Percentiles rank a stretch among this genome's conserved stretches.
phyloP scores from a whole-genome alignment of 2,888 invertebrate species.

The Baronia brevicornis region DNA sequence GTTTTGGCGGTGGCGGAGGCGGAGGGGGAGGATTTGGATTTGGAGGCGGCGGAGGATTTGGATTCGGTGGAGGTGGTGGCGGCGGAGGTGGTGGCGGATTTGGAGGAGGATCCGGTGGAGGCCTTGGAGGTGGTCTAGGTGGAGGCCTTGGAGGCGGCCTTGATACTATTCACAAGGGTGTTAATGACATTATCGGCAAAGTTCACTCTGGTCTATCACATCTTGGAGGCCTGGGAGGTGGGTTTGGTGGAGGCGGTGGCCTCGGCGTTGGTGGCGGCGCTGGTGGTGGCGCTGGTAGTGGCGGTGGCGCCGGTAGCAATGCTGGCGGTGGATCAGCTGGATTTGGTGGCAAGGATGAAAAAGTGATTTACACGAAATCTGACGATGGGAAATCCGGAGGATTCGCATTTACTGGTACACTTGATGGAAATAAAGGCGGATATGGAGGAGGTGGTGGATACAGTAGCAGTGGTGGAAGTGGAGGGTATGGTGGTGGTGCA shows the following conservation, averaged over 20 bases:
- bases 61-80: slow-evolving; percentile 27
- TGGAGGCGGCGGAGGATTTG: slow-evolving; percentile 24
- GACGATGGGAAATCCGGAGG: slow-evolving; percentile 57
- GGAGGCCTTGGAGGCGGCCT: slow-evolving; percentile 29
- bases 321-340: slow-evolving; percentile 23
- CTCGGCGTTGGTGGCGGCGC: slow-evolving; percentile 19
- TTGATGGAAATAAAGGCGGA: slow-evolving; percentile 44
- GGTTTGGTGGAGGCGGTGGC: slow-evolving; percentile 18
- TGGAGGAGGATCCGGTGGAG: slow-evolving; percentile 30
- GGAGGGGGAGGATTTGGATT: slow-evolving; percentile 29
- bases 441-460: slow-evolving; percentile 56
- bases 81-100: slow-evolving; percentile 30
- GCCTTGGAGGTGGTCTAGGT: slow-evolving; percentile 22
- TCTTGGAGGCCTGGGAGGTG: slow-evolving; percentile 20
- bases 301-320: slow-evolving; percentile 17
- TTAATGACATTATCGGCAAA: slow-evolving; percentile 41
- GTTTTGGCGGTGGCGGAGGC: slow-evolving; percentile 29
- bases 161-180: slow-evolving; percentile 38
- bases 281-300: slow-evolving; percentile 20
- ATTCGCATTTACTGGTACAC: slow-evolving; percentile 48
- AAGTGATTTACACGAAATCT: slow-evolving; percentile 45
- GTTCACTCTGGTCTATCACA: slow-evolving; percentile 34
- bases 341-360: slow-evolving; percentile 33
- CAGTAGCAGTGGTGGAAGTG: slow-evolving; percentile 43
- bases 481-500: slow-evolving; percentile 29